These are phyloP conservation scores for Centropus bengalensis DNA, from an alignment of 2,113 vertebrate species.

Conservation along the genomic window DNA sequence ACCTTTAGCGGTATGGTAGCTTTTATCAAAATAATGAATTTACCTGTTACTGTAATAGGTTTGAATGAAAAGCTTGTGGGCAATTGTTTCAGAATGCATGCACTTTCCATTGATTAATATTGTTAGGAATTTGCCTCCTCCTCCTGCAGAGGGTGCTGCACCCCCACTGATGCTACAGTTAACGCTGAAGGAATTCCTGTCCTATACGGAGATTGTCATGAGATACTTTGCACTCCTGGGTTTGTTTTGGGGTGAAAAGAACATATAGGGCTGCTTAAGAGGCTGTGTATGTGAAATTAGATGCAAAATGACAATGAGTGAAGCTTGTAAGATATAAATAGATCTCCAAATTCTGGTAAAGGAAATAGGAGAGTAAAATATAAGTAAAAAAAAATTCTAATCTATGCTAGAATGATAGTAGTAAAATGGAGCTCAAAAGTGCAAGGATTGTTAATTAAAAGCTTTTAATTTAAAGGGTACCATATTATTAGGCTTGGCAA, in stretches of 20 bases:
- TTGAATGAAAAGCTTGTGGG: background rate
- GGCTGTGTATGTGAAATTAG: background rate
- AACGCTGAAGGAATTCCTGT: background rate
- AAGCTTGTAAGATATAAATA: background rate
- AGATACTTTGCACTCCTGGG: background rate
- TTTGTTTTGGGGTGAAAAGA: background rate
- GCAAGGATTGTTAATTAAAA: background rate
- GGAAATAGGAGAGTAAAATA: background rate
- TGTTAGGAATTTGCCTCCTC: background rate
- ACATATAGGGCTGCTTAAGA: background rate
- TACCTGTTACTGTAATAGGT: background rate
- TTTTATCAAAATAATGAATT: background rate
- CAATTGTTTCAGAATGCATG: background rate
- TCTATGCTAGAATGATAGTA: background rate
- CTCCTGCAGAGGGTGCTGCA: conserved; percentile 60
- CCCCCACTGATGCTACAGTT: background rate
- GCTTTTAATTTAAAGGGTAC: background rate
- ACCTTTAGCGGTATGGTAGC: background rate
- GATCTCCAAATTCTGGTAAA: background rate
- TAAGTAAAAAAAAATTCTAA: background rate
- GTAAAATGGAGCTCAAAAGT: background rate
- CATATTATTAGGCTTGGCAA: background rate
- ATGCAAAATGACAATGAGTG: background rate
- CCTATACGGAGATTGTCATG: background rate
- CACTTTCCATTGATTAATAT: background rate